phyloP scores from a whole-genome alignment of 23 tunicate species.

The Halocynthia aurantium region DNA sequence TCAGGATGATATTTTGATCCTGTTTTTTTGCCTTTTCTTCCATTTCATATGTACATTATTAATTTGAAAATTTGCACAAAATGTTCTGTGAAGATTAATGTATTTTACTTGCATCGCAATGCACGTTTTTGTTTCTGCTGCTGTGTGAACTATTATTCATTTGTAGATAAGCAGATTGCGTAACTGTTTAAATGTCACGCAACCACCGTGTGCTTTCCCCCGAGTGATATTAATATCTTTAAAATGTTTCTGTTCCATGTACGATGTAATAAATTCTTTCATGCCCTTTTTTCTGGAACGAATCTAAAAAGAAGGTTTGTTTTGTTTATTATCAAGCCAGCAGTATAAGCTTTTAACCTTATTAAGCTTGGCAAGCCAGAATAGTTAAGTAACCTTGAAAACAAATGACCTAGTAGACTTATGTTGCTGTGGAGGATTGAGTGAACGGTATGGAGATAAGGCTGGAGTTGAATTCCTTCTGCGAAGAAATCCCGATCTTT shows the following conservation, averaged over 20 bases:
- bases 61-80: background rate
- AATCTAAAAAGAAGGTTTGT: too few species aligned
- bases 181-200: too few species aligned
- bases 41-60: background rate
- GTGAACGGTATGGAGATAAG: conserved; percentile 48
- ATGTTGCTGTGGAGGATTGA: conserved; percentile 64
- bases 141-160: background rate
- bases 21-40: background rate
- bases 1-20: too few species aligned
- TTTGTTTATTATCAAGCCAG: too few species aligned
- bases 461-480: conserved; percentile 43
- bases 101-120: background rate
- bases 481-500: conserved; percentile 29
- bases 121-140: background rate
- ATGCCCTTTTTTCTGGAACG: too few species aligned
- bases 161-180: background rate
- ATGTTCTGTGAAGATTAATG: background rate
- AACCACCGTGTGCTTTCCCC: too few species aligned
- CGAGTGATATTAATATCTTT: too few species aligned
- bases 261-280: too few species aligned
- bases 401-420: conserved; percentile 42
- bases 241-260: too few species aligned
- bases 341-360: background rate
- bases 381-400: conserved; percentile 13
- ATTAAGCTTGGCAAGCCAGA: background rate